Percentiles rank a stretch among this genome's conserved stretches.
phyloP scores from a whole-genome alignment of 2,888 invertebrate species.

The Keiferia lycopersicella region DNA sequence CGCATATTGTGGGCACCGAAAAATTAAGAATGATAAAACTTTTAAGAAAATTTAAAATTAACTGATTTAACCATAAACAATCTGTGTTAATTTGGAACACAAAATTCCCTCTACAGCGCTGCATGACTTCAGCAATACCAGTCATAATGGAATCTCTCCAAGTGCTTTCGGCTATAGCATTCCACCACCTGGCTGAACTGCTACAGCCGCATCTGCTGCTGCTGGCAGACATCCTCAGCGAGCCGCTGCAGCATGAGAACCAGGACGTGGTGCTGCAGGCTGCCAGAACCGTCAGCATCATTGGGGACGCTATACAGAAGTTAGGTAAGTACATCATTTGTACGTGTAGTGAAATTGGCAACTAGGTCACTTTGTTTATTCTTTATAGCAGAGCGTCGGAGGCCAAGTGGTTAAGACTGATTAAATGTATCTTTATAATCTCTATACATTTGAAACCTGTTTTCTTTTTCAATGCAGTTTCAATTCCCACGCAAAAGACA shows the following conservation, averaged over 20 bases:
- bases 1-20: too few relatives aligned
- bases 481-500: too few relatives aligned
- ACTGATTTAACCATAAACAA: not conserved
- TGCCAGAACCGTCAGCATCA: constrained; percentile 85
- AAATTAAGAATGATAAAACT: too few relatives aligned
- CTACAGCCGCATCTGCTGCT: constrained; percentile 79
- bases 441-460: too few relatives aligned
- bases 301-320: constrained; percentile 84
- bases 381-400: too few relatives aligned
- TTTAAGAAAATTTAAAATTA: too few relatives aligned
- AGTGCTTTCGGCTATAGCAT: constrained; percentile 83
- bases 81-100: not conserved
- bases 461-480: too few relatives aligned
- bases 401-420: too few relatives aligned
- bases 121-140: constrained; percentile 79
- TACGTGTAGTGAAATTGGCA: too few relatives aligned
- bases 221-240: constrained; percentile 82
- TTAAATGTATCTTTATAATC: too few relatives aligned
- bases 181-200: constrained; percentile 81
- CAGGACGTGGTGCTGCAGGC: constrained; percentile 87
- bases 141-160: constrained; percentile 90
- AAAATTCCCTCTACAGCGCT: constrained; percentile 48
- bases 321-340: constrained; percentile 53
- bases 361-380: too few relatives aligned
- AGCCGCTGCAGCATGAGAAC: constrained; percentile 82